Evolutionary conservation across 2,113 vertebrate genomes (phyloP).

Genomic region (Actenoides lindsayi): DNA sequence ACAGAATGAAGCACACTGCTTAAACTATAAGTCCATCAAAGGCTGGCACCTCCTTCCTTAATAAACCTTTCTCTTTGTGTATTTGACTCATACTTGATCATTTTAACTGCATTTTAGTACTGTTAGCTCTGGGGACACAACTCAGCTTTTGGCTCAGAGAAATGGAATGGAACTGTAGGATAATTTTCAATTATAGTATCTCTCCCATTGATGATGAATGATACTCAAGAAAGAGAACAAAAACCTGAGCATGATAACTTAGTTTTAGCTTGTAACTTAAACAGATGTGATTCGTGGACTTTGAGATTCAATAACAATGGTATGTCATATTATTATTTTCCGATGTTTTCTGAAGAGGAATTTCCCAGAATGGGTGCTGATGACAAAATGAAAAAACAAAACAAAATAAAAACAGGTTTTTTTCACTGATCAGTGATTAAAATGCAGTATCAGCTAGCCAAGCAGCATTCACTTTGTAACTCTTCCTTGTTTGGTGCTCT

Average conservation of each 20-base stretch:
- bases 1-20: neutral
- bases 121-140: constrained; percentile 30
- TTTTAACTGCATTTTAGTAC: constrained; percentile 25
- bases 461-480: neutral
- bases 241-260: constrained; percentile 15
- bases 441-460: neutral
- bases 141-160: constrained; percentile 40
- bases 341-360: neutral
- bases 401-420: neutral
- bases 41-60: constrained; percentile 15
- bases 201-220: constrained; percentile 54
- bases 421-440: neutral
- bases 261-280: constrained; percentile 60
- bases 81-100: constrained; percentile 42
- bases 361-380: neutral
- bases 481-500: neutral
- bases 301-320: constrained; percentile 16
- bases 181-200: constrained; percentile 44
- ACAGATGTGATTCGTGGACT: constrained; percentile 21
- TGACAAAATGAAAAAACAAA: neutral
- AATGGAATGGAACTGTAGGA: constrained; percentile 2
- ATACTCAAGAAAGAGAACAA: constrained; percentile 54
- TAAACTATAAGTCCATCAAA: constrained; percentile 28
- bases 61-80: constrained; percentile 44
- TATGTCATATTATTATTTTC: constrained; percentile 43